A percentile compares a stretch with the other conserved stretches of the same genome.
Conservation (phyloP, 2,888 invertebrate species). For the Drosophila kokeensis region DNA sequence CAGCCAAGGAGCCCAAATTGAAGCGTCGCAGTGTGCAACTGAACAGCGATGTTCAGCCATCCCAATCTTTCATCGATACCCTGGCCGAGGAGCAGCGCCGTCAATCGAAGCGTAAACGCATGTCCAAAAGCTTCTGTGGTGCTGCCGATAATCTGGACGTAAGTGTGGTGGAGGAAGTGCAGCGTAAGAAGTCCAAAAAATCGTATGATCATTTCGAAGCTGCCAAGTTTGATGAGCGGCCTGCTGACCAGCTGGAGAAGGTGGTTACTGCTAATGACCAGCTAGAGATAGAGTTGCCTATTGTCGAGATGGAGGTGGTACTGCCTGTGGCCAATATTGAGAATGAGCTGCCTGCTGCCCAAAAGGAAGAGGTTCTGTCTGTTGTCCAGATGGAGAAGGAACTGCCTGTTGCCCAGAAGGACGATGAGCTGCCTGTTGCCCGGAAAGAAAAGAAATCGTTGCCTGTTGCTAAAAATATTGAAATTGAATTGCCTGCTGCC, state of each 20-base stretch:
- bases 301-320: neutral
- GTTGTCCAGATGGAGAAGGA: neutral
- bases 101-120: conserved; percentile 64
- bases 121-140: conserved; percentile 78
- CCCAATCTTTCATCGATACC: conserved; percentile 80
- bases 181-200: conserved; percentile 29
- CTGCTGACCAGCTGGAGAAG: neutral
- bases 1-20: conserved; percentile 34
- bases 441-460: too few relatives aligned
- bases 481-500: too few relatives aligned
- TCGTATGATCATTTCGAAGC: neutral
- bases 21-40: conserved; percentile 59
- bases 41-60: conserved; percentile 64
- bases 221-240: neutral
- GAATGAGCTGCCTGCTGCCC: neutral
- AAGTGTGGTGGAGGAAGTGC: conserved; percentile 20
- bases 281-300: neutral
- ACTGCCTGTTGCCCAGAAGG: neutral
- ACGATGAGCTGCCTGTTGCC: neutral
- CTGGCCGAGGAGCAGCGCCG: conserved; percentile 47
- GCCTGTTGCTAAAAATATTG: neutral
- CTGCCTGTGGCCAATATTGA: neutral
- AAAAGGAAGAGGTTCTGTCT: neutral
- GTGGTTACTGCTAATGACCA: neutral
- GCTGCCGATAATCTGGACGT: conserved; percentile 35